Evolutionary conservation across 2,888 invertebrate genomes (phyloP).

Genomic region (Watsonalla cultraria): DNA sequence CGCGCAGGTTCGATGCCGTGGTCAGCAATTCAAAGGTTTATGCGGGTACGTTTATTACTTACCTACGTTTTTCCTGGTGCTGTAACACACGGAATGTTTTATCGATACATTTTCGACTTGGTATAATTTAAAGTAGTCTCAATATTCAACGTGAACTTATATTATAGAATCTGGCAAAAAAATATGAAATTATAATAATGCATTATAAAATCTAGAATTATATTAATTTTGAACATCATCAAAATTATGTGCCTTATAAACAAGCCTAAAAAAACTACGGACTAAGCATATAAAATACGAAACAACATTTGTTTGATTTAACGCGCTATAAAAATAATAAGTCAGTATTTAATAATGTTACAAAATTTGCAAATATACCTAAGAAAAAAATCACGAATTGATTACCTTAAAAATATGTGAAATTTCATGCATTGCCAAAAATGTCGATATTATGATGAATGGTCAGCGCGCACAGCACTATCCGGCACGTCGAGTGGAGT

Average conservation of each 20-base stretch:
- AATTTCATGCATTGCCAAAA: slow-evolving; percentile 2
- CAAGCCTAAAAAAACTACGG: too few relatives aligned
- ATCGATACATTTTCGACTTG: slow-evolving; percentile 10
- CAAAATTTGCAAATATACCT: too few relatives aligned
- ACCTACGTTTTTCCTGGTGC: slow-evolving; percentile 48
- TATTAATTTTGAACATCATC: too few relatives aligned
- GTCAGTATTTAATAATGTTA: too few relatives aligned
- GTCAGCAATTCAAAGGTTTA: slow-evolving; percentile 77
- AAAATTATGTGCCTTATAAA: too few relatives aligned
- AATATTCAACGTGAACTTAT: too few relatives aligned
- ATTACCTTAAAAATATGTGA: not conserved
- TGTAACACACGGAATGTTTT: slow-evolving; percentile 18
- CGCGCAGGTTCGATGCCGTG: slow-evolving; percentile 68
- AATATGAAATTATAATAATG: too few relatives aligned
- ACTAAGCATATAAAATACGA: too few relatives aligned
- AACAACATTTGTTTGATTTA: not conserved
- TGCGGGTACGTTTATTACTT: slow-evolving; percentile 74
- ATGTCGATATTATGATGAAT: slow-evolving; percentile 36
- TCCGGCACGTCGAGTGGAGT: slow-evolving; percentile 43
- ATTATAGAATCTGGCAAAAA: too few relatives aligned
- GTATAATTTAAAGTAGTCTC: not conserved
- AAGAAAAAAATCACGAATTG: too few relatives aligned
- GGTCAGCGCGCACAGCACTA: slow-evolving; percentile 23
- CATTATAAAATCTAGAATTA: too few relatives aligned
- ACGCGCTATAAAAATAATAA: too few relatives aligned